Percentiles rank a stretch among this genome's conserved stretches.
phyloP scores from a whole-genome alignment of 2,113 vertebrate species.

The Drymodes brunneopygia region DNA sequence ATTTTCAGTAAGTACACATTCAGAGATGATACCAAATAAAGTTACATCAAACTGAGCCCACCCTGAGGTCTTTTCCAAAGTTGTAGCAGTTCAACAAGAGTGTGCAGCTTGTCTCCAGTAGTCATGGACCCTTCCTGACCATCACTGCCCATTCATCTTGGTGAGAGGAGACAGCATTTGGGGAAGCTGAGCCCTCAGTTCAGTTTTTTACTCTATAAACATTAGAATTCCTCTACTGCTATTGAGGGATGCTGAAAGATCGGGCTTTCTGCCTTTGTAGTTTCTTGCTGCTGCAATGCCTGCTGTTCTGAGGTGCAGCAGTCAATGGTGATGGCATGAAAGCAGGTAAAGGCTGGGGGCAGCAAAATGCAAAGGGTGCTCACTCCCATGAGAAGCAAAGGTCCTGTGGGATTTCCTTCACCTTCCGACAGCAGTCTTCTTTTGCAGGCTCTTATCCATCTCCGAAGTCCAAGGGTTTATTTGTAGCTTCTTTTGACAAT shows the following conservation, averaged over 20 bases:
- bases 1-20: neutral
- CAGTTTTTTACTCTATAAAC: neutral
- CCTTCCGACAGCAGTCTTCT: neutral
- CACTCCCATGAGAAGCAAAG: neutral
- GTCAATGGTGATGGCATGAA: neutral
- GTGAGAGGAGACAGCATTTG: neutral
- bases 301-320: neutral
- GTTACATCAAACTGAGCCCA: neutral
- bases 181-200: neutral
- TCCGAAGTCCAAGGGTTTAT: neutral
- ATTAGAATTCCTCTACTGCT: neutral
- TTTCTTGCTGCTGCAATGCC: neutral
- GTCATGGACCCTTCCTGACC: neutral
- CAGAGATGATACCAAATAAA: neutral
- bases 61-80: neutral
- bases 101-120: neutral
- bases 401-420: neutral
- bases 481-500: neutral
- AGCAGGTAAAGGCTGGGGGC: neutral
- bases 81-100: neutral
- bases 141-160: neutral
- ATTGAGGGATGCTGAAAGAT: neutral
- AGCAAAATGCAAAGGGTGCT: neutral
- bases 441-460: neutral
- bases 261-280: neutral